Percentiles rank a stretch among this genome's conserved stretches.
Evolutionary conservation across 2,113 vertebrate species (phyloP).

Genomic region (human (Homo sapiens)): GRCh38 chr16:73877001-73877500

Average conservation of each 20-base stretch:
- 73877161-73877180: constrained; percentile 89
- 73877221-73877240: constrained; percentile 99
- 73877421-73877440: constrained; percentile 95
- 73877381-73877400: constrained; percentile 99
- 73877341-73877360: constrained; percentile 98
- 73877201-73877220: constrained; percentile 90
- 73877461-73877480: constrained; percentile 90
- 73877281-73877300: constrained; percentile 99
- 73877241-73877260: constrained; percentile 99
- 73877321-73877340: constrained; percentile 94
- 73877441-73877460: constrained; percentile 87
- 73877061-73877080: constrained; percentile 77
- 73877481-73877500: constrained; percentile 91
- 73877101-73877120: constrained; percentile 91
- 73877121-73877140: constrained; percentile 87
- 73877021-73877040: constrained; percentile 86
- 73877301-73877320: constrained; percentile 99
- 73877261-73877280: constrained; percentile 99
- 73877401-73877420: constrained; percentile 97
- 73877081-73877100: constrained; percentile 87
- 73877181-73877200: constrained; percentile 53
- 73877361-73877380: constrained; percentile 98
- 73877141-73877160: constrained; percentile 87
- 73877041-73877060: not conserved
- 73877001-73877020: constrained; percentile 82